phyloP scores from a whole-genome alignment of 2,797 vertebrate species.

The Urosaurus nigricauda region DNA sequence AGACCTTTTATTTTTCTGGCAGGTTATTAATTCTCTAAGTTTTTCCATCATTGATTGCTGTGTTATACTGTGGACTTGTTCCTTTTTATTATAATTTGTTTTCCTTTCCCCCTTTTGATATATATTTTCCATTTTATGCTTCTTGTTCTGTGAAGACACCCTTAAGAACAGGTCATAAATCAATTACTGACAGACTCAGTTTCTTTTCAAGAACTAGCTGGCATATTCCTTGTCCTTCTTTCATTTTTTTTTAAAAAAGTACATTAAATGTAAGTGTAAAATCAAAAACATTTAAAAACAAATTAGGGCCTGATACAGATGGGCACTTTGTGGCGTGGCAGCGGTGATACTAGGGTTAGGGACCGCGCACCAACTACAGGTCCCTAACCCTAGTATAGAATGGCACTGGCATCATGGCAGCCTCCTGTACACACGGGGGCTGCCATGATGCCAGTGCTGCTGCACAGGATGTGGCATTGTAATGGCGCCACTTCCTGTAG shows the following conservation, averaged over 20 bases:
- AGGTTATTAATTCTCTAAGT: neutral
- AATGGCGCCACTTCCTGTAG: too few relatives aligned
- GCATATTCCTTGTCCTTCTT: neutral
- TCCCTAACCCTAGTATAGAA: too few relatives aligned
- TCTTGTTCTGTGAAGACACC: neutral
- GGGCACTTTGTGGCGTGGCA: too few relatives aligned
- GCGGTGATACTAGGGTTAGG: too few relatives aligned
- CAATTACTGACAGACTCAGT: neutral
- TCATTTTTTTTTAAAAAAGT: neutral
- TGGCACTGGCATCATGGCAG: too few relatives aligned
- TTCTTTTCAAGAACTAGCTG: neutral
- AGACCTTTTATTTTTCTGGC: neutral
- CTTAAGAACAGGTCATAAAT: neutral
- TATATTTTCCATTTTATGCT: neutral
- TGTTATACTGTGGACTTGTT: neutral
- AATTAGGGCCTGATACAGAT: too few relatives aligned
- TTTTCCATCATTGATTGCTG: neutral
- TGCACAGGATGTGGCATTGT: too few relatives aligned
- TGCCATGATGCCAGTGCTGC: too few relatives aligned
- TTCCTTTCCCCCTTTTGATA: neutral
- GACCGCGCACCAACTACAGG: too few relatives aligned
- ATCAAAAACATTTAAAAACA: neutral
- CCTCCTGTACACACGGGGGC: too few relatives aligned
- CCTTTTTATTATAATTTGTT: conserved; percentile 3
- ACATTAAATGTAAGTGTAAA: neutral